Base-by-base conservation (phyloP, 1,140 invertebrate species). In the Geopemphigus sp. region DNA sequence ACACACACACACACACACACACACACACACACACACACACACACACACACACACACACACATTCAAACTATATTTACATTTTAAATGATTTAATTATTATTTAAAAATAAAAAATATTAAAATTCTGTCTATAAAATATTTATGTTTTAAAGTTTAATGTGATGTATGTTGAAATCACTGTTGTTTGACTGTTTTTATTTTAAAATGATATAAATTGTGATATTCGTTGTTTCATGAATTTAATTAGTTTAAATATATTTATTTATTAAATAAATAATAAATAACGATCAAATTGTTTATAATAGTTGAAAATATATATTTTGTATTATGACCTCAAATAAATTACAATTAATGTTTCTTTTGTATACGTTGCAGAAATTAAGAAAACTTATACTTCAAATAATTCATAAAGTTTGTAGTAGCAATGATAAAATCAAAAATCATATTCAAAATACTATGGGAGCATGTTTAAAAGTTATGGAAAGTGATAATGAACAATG, bases 311-410 rank as follows among this genome's bases (percentile, higher is more conserved):
- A 1, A 61, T 26, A 4, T 61, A 10, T 15, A 61, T 12, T 39
- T 32, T 32, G 26, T 64, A 64, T 50, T 50, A 50, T 5, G 32
- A 39, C 32, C 8, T 39, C 8, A 8, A 8, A 39, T 50, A 50
- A 45, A 50, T 66, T 66, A 17, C 45, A 12, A 45, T 24, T 73
- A 22, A 73, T 32, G 17, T 59, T 76, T 59, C 12, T 59, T 39
- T 59, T 47, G 3, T 74, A 39, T 47, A 10, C 45, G 63, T 78
- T 12, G 50, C 17, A 78, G 74, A 78, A 63, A 78, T 19, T 78
- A 45, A 78, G 74, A 78, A 78, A 78, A 50, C 2, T 61, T n/a
- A 50, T 78, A 61, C 57, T 78, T 63, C 74, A 78, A 78, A 78
- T 78, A 63, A 47, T 78, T 78, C 24, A 63, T 45, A 78, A 63